Evolutionary conservation across 2,888 invertebrate genomes (phyloP), one percentile per base, ranked within the genome.

Genomic region (Ditula angustiorana): DNA sequence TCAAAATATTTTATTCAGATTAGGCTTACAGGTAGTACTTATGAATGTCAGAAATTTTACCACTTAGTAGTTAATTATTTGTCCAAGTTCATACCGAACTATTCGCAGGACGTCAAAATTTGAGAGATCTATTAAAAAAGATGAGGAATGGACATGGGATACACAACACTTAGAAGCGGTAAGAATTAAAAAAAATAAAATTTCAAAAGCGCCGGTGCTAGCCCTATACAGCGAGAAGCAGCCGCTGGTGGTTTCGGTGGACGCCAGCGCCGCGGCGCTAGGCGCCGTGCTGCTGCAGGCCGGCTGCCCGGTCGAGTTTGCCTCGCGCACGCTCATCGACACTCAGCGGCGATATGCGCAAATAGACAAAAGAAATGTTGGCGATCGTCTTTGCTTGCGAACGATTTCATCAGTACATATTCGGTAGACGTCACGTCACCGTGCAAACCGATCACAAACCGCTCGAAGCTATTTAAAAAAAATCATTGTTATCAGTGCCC

Each of bases 161-260:
- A 30, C 4, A 30, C 30, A 30, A 7, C 30, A 30, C 8, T 30
- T 10, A 1, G 30, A 30, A 30, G 30, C 30, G 10, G 10, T 30
- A 30, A 10, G 8, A 7, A 30, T 30, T 8, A 1, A 8, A 5
- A 30, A 30, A 30, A 30, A 5, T 10, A 30, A 30, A 30, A 30
- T 30, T 7, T 30, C 30, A 30, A 30, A 30, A 30, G 30, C 30
- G 30, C 30, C 30, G 1, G 30, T 30, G 30, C 8, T 30, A 10
- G 30, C 30, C 8, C 30, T 30, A 10, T 30, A 30, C 30, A 30
- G 30, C 8, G 30, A 30, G 30, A 30, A 60, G 59, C 21, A 49
- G 59, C n/a, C 50, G 49, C 2, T 50, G 50, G n/a, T 60, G 19
- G 59, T 60, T n/a, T 60, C 50, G 50, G 13, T 21, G n/a, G 49